These are phyloP conservation scores for Vanessa atalanta DNA, from an alignment of 1,140 invertebrate genomes.

Conservation along the genomic window DNA sequence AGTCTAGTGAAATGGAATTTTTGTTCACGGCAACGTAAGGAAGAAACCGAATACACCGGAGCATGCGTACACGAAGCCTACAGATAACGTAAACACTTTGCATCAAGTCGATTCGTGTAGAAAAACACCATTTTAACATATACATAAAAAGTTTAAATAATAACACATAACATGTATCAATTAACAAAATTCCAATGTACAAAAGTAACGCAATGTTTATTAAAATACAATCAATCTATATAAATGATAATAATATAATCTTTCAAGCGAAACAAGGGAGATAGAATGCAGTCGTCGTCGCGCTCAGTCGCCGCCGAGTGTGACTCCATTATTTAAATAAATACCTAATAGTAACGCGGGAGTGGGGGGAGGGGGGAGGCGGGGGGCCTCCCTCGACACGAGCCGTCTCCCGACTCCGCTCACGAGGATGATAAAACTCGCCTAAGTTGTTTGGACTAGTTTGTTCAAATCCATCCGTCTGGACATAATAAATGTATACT, in stretches of 20 bases:
- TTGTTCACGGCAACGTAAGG: slow-evolving; percentile 68
- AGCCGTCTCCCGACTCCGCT: slow-evolving; percentile 11
- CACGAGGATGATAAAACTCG: slow-evolving; percentile 47
- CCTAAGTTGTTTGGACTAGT: slow-evolving; percentile 74
- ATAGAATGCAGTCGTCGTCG: slow-evolving; percentile 42
- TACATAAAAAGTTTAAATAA: slow-evolving; percentile 78
- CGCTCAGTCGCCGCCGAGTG: slow-evolving; percentile 28
- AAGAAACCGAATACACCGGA: slow-evolving; percentile 68
- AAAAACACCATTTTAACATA: slow-evolving; percentile 67
- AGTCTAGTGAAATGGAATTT: slow-evolving; percentile 69
- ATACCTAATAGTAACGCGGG: slow-evolving; percentile 60
- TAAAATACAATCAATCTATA: slow-evolving; percentile 69
- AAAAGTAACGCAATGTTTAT: slow-evolving; percentile 74
- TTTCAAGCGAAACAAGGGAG: slow-evolving; percentile 57
- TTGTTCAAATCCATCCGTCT: slow-evolving; percentile 77
- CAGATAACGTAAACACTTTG: slow-evolving; percentile 65
- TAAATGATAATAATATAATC: slow-evolving; percentile 43
- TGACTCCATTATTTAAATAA: slow-evolving; percentile 55
- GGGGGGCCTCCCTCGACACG: slow-evolving; percentile 35
- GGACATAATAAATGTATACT: slow-evolving; percentile 75
- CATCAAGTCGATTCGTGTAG: slow-evolving; percentile 68
- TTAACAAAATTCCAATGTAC: slow-evolving; percentile 77
- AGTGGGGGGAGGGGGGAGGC: neutral
- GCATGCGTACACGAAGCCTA: slow-evolving; percentile 60
- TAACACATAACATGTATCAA: slow-evolving; percentile 71